Base-by-base conservation (phyloP, 2,888 invertebrate species). In the Resseliella maxima region DNA sequence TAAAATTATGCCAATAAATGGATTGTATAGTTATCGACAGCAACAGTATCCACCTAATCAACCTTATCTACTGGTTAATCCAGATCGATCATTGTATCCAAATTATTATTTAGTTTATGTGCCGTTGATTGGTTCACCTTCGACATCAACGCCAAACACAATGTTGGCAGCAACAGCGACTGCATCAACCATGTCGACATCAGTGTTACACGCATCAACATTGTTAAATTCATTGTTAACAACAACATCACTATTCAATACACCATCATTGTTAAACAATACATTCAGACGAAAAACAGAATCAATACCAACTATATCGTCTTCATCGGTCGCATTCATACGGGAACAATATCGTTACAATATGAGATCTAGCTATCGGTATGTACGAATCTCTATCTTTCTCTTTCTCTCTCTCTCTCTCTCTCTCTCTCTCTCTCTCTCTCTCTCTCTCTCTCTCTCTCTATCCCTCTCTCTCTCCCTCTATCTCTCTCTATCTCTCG, bases 221-320 rank as follows among this genome's bases (percentile, higher is more conserved):
- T 27, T 59, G 59, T 59, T 59, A 24, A 72, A 72, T 72, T 72
- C 72, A 72, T 72, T 72, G 72, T 72, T 72, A 72, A 35, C 72
- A 72, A 31, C 35, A 27, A 0, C 31, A 72, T 31, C 72, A 72
- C 18, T 31, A 12, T 72, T 15, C 2, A 31, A 31, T 15, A 35
- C 72, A 72, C 6, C 35, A 27, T 2, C 31, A 72, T 31, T 35
- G 31, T 15, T 31, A 12, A 31, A 10, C 2, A 31, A 31, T 15
- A n/a, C 35, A 5, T 72, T 72, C 21, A 1, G 6, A 2, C 72
- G 15, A 35, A 72, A 27, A 35, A 2, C 31, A 0, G 6, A 31
- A 12, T 15, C 72, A 31, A 72, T 72, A 31, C 31, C 72, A 31
- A 35, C 15, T 10, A 72, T 35, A 3, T 31, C 72, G 31, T 72